phyloP scores from a whole-genome alignment of 2,888 invertebrate species.

The Zhuqinia jingwanae region DNA sequence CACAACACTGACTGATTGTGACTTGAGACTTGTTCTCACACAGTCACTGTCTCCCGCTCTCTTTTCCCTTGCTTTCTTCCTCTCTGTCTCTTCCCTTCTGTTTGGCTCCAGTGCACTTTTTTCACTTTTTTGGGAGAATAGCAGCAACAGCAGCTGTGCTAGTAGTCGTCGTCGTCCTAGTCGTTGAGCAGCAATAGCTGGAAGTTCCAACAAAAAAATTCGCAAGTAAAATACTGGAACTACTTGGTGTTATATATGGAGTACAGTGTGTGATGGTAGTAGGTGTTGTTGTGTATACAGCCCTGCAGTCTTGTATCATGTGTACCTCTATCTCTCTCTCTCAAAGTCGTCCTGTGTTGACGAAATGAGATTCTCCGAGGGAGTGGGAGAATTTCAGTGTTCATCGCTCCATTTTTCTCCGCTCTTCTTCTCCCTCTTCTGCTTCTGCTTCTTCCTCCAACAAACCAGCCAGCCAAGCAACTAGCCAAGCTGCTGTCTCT shows the following conservation, averaged over 20 bases:
- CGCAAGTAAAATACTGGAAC: not conserved
- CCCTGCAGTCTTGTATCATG: not conserved
- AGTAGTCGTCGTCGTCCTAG: too few species aligned
- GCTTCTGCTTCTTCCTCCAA: not conserved
- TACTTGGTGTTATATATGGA: not conserved
- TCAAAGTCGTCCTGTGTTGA: slow-evolving; percentile 28
- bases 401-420: slow-evolving; percentile 70
- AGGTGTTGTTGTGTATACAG: not conserved
- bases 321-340: not conserved
- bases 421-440: slow-evolving; percentile 15
- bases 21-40: not conserved
- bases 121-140: not conserved
- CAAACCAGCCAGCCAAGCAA: too few species aligned
- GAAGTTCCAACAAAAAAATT: not conserved
- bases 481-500: not conserved
- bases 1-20: slow-evolving; percentile 40
- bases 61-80: slow-evolving; percentile 1
- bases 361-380: slow-evolving; percentile 75
- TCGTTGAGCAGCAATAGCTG: too few species aligned
- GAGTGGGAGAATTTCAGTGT: slow-evolving; percentile 75
- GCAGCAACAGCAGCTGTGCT: too few species aligned
- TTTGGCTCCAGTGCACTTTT: slow-evolving; percentile 29
- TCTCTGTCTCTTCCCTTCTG: not conserved
- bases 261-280: slow-evolving; percentile 5
- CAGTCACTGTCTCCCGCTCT: slow-evolving; percentile 16